Percentiles rank a stretch among this genome's conserved stretches.
These are phyloP conservation scores for Petromus typicus DNA, from an alignment of 2,113 vertebrate species.

Conservation along the genomic window DNA sequence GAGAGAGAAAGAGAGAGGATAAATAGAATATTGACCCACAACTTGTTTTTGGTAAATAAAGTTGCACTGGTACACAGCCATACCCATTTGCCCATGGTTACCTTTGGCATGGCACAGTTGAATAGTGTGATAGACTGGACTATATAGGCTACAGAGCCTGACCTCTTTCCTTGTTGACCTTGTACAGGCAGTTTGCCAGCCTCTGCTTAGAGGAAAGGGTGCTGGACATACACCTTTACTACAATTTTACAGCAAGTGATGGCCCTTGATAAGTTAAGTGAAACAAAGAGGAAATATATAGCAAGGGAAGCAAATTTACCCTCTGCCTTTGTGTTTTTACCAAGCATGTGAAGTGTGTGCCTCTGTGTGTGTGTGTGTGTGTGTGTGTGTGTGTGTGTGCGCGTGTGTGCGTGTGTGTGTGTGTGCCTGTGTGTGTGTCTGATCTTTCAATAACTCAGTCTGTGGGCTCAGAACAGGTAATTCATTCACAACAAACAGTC, in stretches of 20 bases:
- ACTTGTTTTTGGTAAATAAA: background rate
- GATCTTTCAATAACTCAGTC: background rate
- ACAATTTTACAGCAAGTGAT: background rate
- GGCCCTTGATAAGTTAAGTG: background rate
- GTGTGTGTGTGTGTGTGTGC: background rate
- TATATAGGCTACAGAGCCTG: background rate
- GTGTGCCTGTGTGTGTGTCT: background rate
- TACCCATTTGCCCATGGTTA: background rate
- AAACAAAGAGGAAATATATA: background rate
- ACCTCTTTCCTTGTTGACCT: background rate
- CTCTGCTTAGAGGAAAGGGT: background rate
- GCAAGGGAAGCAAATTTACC: background rate
- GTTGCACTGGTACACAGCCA: background rate
- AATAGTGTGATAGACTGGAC: background rate
- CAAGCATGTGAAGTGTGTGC: background rate
- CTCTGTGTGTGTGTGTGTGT: background rate
- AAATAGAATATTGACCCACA: background rate
- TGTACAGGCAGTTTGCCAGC: background rate
- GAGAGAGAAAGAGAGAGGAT: background rate
- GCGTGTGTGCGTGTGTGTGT: background rate
- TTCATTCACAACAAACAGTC: constrained; percentile 73
- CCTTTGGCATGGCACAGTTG: background rate
- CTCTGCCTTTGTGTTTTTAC: background rate
- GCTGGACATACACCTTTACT: background rate
- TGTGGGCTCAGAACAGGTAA: constrained; percentile 70